Evolutionary conservation across 2,797 vertebrate species (phyloP).

Genomic region (Podargus strigoides): DNA sequence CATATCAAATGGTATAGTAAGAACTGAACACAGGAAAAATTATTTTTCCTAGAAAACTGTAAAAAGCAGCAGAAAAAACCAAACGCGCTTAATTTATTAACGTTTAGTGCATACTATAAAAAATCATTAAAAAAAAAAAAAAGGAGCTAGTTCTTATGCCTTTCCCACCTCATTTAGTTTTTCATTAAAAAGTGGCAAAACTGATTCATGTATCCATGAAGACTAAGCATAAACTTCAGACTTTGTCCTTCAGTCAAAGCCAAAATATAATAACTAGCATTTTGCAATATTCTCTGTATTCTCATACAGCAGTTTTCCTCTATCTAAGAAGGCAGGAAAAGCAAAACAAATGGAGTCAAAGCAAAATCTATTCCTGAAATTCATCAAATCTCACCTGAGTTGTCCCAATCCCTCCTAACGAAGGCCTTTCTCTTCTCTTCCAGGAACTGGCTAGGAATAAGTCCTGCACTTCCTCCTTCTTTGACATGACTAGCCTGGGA

Average conservation of each 20-base stretch:
- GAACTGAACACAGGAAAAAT: background rate
- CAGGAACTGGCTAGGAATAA: constrained; percentile 97
- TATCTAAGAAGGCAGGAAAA: background rate
- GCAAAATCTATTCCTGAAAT: background rate
- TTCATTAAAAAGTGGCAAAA: constrained; percentile 57
- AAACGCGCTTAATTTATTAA: background rate
- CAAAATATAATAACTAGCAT: background rate
- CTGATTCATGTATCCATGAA: background rate
- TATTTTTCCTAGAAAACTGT: background rate
- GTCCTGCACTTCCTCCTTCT: constrained; percentile 88
- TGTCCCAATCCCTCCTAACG: constrained; percentile 91
- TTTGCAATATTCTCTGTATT: background rate
- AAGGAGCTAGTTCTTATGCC: background rate
- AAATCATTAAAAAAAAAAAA: background rate
- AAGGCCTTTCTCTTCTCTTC: constrained; percentile 99
- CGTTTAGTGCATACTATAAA: background rate
- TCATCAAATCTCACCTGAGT: constrained; percentile 73
- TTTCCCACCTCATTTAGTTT: background rate
- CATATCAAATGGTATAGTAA: background rate
- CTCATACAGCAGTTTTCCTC: background rate
- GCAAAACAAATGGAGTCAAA: constrained; percentile 9
- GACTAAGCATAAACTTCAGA: background rate
- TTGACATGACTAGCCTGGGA: constrained; percentile 87
- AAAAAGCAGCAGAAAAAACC: background rate
- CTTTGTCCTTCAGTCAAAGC: background rate